Percentiles rank a stretch among this genome's conserved stretches.
Conservation (phyloP, 2,888 invertebrate species). For the Chalcosyrphus nemorum region DNA sequence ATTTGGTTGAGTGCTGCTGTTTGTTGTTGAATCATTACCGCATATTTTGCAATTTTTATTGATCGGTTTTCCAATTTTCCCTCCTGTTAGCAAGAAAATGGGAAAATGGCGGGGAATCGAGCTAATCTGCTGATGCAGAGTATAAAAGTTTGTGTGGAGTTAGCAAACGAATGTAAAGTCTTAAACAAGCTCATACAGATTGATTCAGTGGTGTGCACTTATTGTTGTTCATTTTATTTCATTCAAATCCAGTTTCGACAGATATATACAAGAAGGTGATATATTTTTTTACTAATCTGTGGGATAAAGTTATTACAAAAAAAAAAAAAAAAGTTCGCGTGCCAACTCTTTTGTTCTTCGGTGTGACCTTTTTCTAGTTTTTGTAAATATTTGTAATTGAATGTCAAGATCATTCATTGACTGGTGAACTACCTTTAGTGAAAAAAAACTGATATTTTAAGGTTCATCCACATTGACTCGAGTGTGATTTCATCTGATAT, state of each 20-base stretch:
- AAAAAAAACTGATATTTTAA: too few species aligned
- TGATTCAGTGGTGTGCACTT: conserved; percentile 27
- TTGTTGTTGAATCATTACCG: conserved; percentile 36
- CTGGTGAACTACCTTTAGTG: too few species aligned
- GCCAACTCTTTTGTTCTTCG: conserved; percentile 7
- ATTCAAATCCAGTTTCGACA: not conserved
- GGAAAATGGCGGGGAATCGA: conserved; percentile 36
- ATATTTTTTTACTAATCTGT: not conserved
- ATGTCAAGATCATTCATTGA: too few species aligned
- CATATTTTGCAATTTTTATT: conserved; percentile 51
- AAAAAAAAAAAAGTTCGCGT: conserved; percentile 3
- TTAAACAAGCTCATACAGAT: conserved; percentile 51
- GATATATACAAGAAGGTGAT: conserved; percentile 14
- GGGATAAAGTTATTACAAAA: not conserved
- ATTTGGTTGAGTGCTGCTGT: conserved; percentile 51
- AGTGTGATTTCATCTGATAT: too few species aligned
- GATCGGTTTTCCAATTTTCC: conserved; percentile 28
- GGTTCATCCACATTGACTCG: too few species aligned
- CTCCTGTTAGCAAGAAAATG: conserved; percentile 2
- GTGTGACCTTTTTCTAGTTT: too few species aligned
- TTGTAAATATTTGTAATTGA: not conserved
- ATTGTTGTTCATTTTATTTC: conserved; percentile 11
- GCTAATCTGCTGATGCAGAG: conserved; percentile 5
- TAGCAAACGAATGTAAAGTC: conserved; percentile 40
- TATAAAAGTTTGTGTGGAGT: conserved; percentile 64